phyloP scores from a whole-genome alignment of 2,888 invertebrate species.

The Drosophila niveifrons region DNA sequence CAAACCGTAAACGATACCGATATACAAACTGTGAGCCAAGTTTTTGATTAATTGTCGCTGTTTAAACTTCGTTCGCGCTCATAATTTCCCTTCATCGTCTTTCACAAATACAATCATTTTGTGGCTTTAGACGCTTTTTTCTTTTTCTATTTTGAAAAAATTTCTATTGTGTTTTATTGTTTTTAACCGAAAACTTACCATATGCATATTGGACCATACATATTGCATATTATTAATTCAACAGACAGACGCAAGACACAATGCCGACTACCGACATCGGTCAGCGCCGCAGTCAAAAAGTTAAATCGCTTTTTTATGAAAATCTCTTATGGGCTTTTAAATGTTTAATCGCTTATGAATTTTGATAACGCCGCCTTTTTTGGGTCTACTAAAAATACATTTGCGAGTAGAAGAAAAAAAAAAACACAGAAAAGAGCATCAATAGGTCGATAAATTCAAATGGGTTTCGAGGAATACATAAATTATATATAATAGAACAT shows the following conservation, averaged over 20 bases:
- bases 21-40: conserved; percentile 19
- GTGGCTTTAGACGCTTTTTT: conserved; percentile 63
- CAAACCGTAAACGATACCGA: not conserved
- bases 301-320: conserved; percentile 81
- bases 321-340: conserved; percentile 80
- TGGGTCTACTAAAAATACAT: conserved; percentile 44
- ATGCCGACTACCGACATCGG: conserved; percentile 17
- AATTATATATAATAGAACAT: not conserved
- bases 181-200: conserved; percentile 30
- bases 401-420: not conserved
- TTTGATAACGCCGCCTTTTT: conserved; percentile 64
- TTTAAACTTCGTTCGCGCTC: conserved; percentile 68
- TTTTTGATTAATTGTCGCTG: conserved; percentile 76
- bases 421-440: not conserved
- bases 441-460: conserved; percentile 7
- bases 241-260: conserved; percentile 16
- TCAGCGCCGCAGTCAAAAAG: conserved; percentile 56
- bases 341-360: conserved; percentile 81
- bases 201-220: conserved; percentile 15
- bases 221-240: conserved; percentile 60
- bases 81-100: conserved; percentile 73
- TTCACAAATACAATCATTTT: conserved; percentile 72
- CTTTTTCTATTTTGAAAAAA: conserved; percentile 61
- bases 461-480: not conserved
- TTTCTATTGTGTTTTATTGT: conserved; percentile 69